Conservation (phyloP, 2,113 vertebrate species). For the Nerophis ophidion region DNA sequence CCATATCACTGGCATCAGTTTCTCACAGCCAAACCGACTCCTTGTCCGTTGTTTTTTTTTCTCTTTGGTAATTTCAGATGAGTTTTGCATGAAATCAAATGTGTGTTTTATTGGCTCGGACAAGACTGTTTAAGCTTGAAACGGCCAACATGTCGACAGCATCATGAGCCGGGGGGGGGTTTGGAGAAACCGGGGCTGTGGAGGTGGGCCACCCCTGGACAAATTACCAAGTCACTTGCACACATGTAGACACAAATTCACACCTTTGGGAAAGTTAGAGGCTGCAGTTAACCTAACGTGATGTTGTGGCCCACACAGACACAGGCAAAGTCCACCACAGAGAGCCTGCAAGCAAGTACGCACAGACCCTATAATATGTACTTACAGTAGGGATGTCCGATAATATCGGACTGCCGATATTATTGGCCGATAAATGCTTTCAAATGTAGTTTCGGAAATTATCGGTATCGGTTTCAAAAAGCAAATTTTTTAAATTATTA, state of each 20-base stretch:
- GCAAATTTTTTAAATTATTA: too few species aligned
- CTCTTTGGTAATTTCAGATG: constrained; percentile 2
- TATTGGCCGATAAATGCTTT: too few species aligned
- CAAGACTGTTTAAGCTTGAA: neutral
- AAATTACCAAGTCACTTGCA: neutral
- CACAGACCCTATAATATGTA: neutral
- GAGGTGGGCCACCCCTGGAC: neutral
- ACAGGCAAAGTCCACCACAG: neutral
- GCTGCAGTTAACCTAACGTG: neutral
- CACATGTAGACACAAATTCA: neutral
- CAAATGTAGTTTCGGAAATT: too few species aligned
- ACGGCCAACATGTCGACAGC: neutral
- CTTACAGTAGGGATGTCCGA: too few species aligned
- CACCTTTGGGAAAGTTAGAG: neutral
- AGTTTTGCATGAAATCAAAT: neutral
- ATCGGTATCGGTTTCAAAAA: too few species aligned
- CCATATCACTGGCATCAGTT: constrained; percentile 48
- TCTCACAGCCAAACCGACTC: constrained; percentile 20
- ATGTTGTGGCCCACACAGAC: neutral
- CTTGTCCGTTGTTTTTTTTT: neutral
- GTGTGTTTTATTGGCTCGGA: constrained; percentile 2
- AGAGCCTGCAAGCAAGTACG: neutral
- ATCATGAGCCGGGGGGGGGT: neutral
- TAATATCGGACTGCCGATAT: too few species aligned
- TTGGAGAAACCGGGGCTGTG: neutral